phyloP scores from a whole-genome alignment of 2,888 invertebrate species.

The Caenorhabditis sp. region DNA sequence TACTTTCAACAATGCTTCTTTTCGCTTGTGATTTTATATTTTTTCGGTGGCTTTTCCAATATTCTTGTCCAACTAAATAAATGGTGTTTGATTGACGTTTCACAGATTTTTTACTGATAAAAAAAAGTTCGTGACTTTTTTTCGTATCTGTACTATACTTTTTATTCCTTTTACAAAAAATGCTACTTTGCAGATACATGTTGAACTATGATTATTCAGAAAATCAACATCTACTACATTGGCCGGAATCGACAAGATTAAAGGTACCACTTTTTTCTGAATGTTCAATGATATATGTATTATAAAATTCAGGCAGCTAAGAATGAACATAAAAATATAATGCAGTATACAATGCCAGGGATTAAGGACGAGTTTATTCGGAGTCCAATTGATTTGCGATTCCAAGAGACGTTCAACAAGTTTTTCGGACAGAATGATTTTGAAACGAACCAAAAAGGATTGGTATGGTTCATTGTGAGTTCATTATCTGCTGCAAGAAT shows the following conservation, averaged over 20 bases:
- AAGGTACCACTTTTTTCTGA: constrained; percentile 34
- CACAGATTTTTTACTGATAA: background rate
- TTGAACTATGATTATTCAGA: constrained; percentile 34
- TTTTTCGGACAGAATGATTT: constrained; percentile 31
- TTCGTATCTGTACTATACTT: background rate
- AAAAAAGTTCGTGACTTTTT: background rate
- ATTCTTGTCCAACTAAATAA: background rate
- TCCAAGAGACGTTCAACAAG: constrained; percentile 32
- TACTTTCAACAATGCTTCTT: background rate
- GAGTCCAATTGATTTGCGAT: constrained; percentile 24
- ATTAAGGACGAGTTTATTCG: constrained; percentile 48
- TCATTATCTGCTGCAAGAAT: no score
- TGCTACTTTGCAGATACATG: constrained; percentile 10
- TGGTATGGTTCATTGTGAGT: constrained; percentile 47
- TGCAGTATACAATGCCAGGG: constrained; percentile 63
- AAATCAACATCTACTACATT: constrained; percentile 34
- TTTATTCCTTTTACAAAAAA: background rate
- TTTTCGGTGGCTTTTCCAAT: background rate
- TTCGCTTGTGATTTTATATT: background rate
- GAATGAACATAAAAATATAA: constrained; percentile 26
- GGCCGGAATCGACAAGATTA: constrained; percentile 56
- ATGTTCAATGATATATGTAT: no score
- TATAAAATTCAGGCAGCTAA: constrained; percentile 23
- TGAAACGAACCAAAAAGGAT: constrained; percentile 37
- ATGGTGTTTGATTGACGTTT: background rate